Conservation (phyloP, 2,888 invertebrate species). For the Mermis nigrescens region DNA sequence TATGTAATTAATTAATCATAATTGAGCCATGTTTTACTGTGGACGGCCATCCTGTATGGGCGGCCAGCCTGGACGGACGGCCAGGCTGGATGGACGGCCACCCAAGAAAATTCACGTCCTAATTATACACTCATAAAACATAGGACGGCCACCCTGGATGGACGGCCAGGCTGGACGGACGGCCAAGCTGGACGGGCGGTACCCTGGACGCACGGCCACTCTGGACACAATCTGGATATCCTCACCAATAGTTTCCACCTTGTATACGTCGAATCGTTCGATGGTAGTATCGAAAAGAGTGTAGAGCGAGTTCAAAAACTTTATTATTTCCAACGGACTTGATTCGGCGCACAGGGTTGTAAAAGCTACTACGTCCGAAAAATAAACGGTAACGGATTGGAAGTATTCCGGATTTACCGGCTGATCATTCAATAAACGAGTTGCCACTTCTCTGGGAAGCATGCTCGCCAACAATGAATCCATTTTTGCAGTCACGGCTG, state of each 20-base stretch:
- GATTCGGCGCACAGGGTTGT: conserved; percentile 8
- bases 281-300: conserved; percentile 10
- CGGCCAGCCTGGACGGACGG: too few species aligned
- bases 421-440: conserved; percentile 18
- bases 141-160: too few species aligned
- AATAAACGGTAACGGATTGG: conserved; percentile 19
- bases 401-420: conserved; percentile 19
- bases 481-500: conserved; percentile 19
- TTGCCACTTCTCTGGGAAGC: conserved; percentile 24
- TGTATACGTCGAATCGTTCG: conserved; percentile 12
- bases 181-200: too few species aligned
- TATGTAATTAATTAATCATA: too few species aligned
- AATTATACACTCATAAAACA: too few species aligned
- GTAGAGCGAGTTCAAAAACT: conserved; percentile 14
- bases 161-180: too few species aligned
- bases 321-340: conserved; percentile 13
- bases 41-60: too few species aligned
- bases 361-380: conserved; percentile 19
- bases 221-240: too few species aligned
- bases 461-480: conserved; percentile 23
- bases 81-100: too few species aligned
- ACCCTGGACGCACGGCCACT: too few species aligned
- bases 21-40: too few species aligned
- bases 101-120: too few species aligned
- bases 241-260: conserved; percentile 13